Evolutionary conservation across 2,113 vertebrate species (phyloP).

Genomic region (Caranx melampygus): DNA sequence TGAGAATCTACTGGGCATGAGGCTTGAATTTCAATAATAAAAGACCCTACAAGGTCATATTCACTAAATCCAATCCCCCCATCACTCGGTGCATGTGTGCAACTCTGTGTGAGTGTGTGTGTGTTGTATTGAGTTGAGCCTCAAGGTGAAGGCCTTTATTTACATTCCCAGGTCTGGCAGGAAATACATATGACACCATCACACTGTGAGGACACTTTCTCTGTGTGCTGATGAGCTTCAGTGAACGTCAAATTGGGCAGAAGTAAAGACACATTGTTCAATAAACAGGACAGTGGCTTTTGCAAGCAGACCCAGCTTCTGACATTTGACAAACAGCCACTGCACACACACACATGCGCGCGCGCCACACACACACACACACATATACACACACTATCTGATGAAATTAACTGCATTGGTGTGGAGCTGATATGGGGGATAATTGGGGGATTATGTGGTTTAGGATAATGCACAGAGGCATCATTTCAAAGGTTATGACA

Average conservation of each 20-base stretch:
- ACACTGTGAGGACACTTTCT: conserved; percentile 3
- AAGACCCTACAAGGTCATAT: conserved; percentile 67
- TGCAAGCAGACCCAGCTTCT: conserved; percentile 20
- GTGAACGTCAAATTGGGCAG: conserved; percentile 38
- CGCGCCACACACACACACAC: too few species aligned
- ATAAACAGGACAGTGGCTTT: conserved; percentile 46
- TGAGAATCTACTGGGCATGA: conserved; percentile 14
- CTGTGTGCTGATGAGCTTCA: conserved; percentile 9
- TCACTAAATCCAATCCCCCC: conserved; percentile 54
- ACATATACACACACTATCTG: conserved; percentile 15
- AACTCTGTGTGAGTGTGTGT: neutral
- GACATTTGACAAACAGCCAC: conserved; percentile 54
- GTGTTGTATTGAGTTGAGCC: conserved; percentile 1
- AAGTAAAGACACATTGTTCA: conserved; percentile 45
- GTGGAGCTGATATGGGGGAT: conserved; percentile 28
- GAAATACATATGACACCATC: conserved; percentile 55
- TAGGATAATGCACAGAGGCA: neutral
- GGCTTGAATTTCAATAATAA: conserved; percentile 42
- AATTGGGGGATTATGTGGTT: conserved; percentile 22
- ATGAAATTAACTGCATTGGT: conserved; percentile 37
- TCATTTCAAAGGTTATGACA: conserved; percentile 24
- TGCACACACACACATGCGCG: neutral
- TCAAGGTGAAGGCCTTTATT: conserved; percentile 71
- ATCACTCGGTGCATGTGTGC: neutral
- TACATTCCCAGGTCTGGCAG: conserved; percentile 34